Evolutionary conservation across 23 tunicate genomes (phyloP), one percentile per base, ranked within the genome.

Genomic region (Oikopleura albicans): DNA sequence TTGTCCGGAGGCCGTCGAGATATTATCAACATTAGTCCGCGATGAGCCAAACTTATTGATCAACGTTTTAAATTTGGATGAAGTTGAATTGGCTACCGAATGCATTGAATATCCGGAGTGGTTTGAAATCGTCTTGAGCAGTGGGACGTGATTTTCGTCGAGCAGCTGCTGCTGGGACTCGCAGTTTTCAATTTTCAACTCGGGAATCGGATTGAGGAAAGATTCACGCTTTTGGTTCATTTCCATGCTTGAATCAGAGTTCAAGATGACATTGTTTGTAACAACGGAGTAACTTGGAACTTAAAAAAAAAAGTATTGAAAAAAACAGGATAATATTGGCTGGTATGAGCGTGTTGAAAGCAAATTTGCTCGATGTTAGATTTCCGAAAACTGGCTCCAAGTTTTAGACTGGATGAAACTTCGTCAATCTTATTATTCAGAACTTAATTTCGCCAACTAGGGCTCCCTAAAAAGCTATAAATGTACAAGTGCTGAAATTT

Each of bases 161-260:
- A n/a, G n/a, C n/a, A n/a, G n/a, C n/a, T n/a, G n/a, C n/a, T n/a
- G n/a, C n/a, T n/a, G n/a, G n/a, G n/a, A n/a, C n/a, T n/a, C n/a
- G n/a, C n/a, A n/a, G n/a, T n/a, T n/a, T n/a, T n/a, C n/a, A n/a
- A 71, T 71, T 16, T 71, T 71, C 37, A 71, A 29, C 37, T 71
- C 79, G 2, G 79, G 79, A 31, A 71, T 71, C 4, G 79, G 79
- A 29, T 71, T 71, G 33, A 71, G 79, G 31, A 71, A 71, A 71
- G 79, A 71, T 16, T 71, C 79, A 12, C 63, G 63, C 37, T 71
- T 71, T 71, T 71, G 27, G 79, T 71, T 29, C 2, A 29, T 29
- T 22, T 71, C 37, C 16, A 8, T 49, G 16, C 59, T 49, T 22
- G 59, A 49, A 49, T 49, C 59, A n/a, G n/a, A n/a, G 22, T 49